Evolutionary conservation across 2,888 invertebrate species (phyloP).

Genomic region (Melikaiella ostensackeni): DNA sequence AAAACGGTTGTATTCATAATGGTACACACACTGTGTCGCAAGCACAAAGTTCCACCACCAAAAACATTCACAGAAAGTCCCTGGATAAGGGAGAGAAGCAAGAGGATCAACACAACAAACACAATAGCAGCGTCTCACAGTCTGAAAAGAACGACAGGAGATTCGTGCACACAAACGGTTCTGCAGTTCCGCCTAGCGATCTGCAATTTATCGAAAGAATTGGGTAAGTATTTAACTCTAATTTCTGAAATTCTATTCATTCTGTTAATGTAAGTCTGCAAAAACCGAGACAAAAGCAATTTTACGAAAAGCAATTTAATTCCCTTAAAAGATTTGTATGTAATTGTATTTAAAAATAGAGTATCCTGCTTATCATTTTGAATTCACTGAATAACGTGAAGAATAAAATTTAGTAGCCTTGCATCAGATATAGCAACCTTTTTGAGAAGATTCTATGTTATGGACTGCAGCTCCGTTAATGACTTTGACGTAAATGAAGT

Average conservation of each 20-base stretch:
- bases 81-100: constrained; percentile 78
- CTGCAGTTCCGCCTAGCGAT: constrained; percentile 74
- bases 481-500: constrained; percentile 78
- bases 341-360: background rate
- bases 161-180: constrained; percentile 77
- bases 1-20: constrained; percentile 73
- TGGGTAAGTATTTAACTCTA: constrained; percentile 66
- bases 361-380: constrained; percentile 2
- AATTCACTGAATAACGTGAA: background rate
- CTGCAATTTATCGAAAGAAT: constrained; percentile 78
- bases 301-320: background rate
- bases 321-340: background rate
- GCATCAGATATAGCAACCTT: constrained; percentile 33
- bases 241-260: background rate
- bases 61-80: constrained; percentile 80
- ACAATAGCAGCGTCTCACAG: constrained; percentile 70
- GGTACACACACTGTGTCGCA: constrained; percentile 68
- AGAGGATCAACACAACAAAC: constrained; percentile 73
- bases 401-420: constrained; percentile 6
- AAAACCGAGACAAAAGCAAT: too few species aligned
- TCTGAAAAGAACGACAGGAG: constrained; percentile 74
- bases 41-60: constrained; percentile 71
- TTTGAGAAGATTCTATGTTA: constrained; percentile 53
- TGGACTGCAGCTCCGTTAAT: constrained; percentile 75
- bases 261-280: background rate